Evolutionary conservation across 2,888 invertebrate species (phyloP).

Genomic region (Acleris literana): DNA sequence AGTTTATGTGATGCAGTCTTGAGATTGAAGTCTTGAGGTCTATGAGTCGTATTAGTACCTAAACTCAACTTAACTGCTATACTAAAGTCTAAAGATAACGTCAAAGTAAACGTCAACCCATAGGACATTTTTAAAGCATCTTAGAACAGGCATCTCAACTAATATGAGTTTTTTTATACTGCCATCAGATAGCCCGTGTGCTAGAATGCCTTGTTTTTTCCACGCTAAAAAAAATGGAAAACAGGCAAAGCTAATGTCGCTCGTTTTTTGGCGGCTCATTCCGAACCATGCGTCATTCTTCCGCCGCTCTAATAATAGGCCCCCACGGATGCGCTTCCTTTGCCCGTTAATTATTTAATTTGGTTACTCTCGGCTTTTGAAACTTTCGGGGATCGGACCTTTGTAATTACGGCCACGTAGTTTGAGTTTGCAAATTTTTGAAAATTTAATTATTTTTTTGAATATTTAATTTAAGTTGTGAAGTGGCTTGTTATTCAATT

Average conservation of each 20-base stretch:
- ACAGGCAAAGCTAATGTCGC: neutral
- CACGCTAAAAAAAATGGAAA: neutral
- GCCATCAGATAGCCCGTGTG: too few relatives aligned
- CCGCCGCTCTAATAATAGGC: constrained; percentile 25
- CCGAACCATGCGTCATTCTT: constrained; percentile 25
- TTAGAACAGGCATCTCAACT: too few relatives aligned
- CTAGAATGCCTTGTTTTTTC: too few relatives aligned
- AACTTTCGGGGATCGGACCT: constrained; percentile 25
- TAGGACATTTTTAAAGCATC: too few relatives aligned
- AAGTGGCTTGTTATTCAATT: too few relatives aligned
- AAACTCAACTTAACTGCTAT: too few relatives aligned
- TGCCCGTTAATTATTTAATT: constrained; percentile 32
- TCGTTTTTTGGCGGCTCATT: constrained; percentile 11
- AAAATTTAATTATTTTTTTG: constrained; percentile 2
- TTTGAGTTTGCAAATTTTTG: constrained; percentile 1
- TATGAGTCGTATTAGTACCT: too few relatives aligned
- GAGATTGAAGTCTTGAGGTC: too few relatives aligned
- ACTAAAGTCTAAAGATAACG: too few relatives aligned
- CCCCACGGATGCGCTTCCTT: constrained; percentile 34
- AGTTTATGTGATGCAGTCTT: too few relatives aligned
- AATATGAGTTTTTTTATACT: too few relatives aligned
- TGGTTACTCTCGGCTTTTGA: constrained; percentile 18
- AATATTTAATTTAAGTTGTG: neutral
- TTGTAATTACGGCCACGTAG: constrained; percentile 17
- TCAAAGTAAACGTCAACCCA: too few relatives aligned